Conservation (phyloP, 1,140 invertebrate genomes). For the Brachionus plicatilis region DNA sequence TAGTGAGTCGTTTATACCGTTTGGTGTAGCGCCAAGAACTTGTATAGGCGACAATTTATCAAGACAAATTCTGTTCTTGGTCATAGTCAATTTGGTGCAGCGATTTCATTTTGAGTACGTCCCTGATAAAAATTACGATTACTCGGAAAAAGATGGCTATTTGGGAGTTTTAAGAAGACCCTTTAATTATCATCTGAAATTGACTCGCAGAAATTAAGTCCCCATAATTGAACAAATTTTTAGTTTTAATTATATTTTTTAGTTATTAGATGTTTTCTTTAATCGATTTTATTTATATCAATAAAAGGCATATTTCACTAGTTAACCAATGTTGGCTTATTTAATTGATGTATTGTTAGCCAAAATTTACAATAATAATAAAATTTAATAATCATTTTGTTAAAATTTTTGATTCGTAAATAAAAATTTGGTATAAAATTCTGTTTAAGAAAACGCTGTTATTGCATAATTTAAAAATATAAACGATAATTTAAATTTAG, state of each 20-base stretch:
- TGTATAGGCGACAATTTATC: slow-evolving; percentile 37
- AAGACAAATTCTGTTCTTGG: slow-evolving; percentile 14
- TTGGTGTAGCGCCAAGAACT: slow-evolving; percentile 12
- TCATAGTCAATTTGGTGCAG: background rate
- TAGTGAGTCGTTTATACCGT: slow-evolving; percentile 30
- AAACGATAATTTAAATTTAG: too few relatives aligned
- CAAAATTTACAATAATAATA: too few relatives aligned
- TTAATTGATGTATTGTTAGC: too few relatives aligned
- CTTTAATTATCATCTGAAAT: slow-evolving; percentile 26
- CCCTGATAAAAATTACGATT: background rate
- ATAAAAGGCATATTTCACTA: too few relatives aligned
- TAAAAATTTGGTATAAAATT: too few relatives aligned
- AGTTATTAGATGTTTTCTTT: background rate
- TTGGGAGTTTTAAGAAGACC: slow-evolving; percentile 9
- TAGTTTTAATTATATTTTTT: background rate
- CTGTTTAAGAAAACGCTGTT: too few relatives aligned
- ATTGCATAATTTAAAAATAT: too few relatives aligned
- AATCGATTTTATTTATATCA: background rate
- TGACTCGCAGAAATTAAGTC: background rate
- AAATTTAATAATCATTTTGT: too few relatives aligned
- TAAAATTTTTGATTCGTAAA: too few relatives aligned
- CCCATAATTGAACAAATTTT: background rate
- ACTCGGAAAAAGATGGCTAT: background rate
- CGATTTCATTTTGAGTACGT: slow-evolving; percentile 29
- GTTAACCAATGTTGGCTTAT: too few relatives aligned